phyloP scores from a whole-genome alignment of 2,797 vertebrate genomes.

The Alosa sapidissima region DNA sequence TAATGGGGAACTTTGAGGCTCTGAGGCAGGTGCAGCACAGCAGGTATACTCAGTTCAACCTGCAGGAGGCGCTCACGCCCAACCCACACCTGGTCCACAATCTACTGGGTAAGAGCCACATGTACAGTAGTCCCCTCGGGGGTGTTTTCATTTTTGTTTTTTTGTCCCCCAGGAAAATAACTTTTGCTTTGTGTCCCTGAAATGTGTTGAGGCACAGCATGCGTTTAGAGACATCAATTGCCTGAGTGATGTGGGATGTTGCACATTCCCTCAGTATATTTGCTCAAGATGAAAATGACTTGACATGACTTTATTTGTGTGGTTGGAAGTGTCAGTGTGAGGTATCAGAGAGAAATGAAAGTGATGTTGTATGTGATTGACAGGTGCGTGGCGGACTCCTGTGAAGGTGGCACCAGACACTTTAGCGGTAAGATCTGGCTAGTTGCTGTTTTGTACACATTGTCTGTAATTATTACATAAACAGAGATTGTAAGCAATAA shows the following conservation, averaged over 20 bases:
- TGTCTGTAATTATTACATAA: background rate
- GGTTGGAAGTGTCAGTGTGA: background rate
- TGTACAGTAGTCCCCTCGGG: too few relatives aligned
- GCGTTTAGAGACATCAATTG: background rate
- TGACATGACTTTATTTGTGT: background rate
- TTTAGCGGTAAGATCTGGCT: constrained; percentile 78
- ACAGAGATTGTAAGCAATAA: background rate
- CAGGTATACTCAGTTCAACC: constrained; percentile 83
- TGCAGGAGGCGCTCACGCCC: constrained; percentile 87
- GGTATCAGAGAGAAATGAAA: background rate
- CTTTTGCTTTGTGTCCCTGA: background rate
- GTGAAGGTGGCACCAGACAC: constrained; percentile 88
- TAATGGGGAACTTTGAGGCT: constrained; percentile 92
- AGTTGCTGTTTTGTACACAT: background rate
- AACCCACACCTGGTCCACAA: constrained; percentile 85
- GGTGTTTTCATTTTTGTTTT: too few relatives aligned
- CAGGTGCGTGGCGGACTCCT: constrained; percentile 87
- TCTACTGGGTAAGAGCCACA: constrained; percentile 77
- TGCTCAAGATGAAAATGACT: background rate
- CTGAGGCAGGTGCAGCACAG: constrained; percentile 88
- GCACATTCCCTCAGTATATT: too few relatives aligned
- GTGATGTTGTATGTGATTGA: background rate
- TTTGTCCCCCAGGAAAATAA: background rate
- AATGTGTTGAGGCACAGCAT: background rate
- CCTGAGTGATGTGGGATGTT: background rate